A percentile compares a stretch with the other conserved stretches of the same genome.
Conservation (phyloP, 2,888 invertebrate genomes). For the Diarsia dahlii region DNA sequence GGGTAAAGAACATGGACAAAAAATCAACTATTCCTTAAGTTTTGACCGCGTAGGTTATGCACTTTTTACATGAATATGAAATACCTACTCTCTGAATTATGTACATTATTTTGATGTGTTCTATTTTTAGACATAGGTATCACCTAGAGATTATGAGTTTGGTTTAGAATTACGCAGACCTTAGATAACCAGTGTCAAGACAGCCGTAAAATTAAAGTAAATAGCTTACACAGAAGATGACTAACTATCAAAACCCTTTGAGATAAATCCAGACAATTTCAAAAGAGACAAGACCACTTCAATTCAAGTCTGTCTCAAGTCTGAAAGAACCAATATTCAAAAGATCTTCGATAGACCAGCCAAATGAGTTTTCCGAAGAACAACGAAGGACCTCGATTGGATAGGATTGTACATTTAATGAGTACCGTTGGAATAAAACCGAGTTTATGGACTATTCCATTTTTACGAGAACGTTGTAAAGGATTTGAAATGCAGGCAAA, state of each 20-base stretch:
- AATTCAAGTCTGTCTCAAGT: constrained; percentile 10
- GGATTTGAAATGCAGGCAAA: constrained; percentile 48
- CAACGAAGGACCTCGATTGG: constrained; percentile 33
- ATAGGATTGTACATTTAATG: constrained; percentile 45
- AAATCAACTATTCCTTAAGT: too few relatives aligned
- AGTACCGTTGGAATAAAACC: constrained; percentile 39
- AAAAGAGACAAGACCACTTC: constrained; percentile 10
- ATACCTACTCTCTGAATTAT: too few relatives aligned
- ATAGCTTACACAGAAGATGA: background rate
- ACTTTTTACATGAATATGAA: too few relatives aligned
- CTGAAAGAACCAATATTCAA: constrained; percentile 24
- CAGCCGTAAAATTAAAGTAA: background rate
- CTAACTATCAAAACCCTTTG: background rate
- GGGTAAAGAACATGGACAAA: too few relatives aligned
- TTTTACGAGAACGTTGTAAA: constrained; percentile 45
- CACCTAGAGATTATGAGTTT: background rate
- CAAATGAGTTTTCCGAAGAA: constrained; percentile 48
- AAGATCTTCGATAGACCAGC: constrained; percentile 17
- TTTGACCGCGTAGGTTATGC: too few relatives aligned
- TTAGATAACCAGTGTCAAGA: background rate
- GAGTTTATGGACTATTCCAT: constrained; percentile 52
- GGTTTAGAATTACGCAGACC: background rate
- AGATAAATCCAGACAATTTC: constrained; percentile 16
- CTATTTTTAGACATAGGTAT: background rate
- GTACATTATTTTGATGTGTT: too few relatives aligned